These are phyloP conservation scores for Palythoa grandiflora DNA, from an alignment of 92 coral and sea anemone genomes.

Conservation along the genomic window DNA sequence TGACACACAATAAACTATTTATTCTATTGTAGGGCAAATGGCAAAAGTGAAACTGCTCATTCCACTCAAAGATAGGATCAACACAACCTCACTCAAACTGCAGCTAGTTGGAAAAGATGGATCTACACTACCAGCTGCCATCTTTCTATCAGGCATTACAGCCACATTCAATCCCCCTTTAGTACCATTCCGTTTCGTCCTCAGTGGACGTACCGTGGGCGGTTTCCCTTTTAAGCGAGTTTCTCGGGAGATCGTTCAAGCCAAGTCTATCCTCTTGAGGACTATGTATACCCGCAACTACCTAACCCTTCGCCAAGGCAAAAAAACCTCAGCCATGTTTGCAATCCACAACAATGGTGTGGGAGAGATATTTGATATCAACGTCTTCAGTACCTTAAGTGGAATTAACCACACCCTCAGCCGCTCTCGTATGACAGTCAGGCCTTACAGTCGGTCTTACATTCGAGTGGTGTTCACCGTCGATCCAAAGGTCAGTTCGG, in stretches of 20 bases:
- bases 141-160: conserved; percentile 54
- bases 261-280: conserved; percentile 58
- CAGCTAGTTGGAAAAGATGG: conserved; percentile 37
- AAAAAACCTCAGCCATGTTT: conserved; percentile 35
- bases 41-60: conserved; percentile 64
- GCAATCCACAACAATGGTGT: conserved; percentile 51
- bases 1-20: not conserved
- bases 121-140: conserved; percentile 22
- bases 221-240: conserved; percentile 62
- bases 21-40: conserved; percentile 36
- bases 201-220: conserved; percentile 47
- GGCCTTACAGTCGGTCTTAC: conserved; percentile 20
- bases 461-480: conserved; percentile 22
- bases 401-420: conserved; percentile 19
- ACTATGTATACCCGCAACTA: conserved; percentile 47
- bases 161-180: conserved; percentile 58
- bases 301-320: conserved; percentile 50
- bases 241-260: conserved; percentile 59
- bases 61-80: conserved; percentile 50
- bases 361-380: conserved; percentile 9
- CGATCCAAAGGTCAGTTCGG: not conserved
- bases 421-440: conserved; percentile 14
- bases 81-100: conserved; percentile 44
- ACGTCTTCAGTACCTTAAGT: conserved; percentile 3
- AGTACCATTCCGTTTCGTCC: conserved; percentile 61